Conservation (phyloP, 1,140 invertebrate genomes). For the Drosophila rhopaloa region DNA sequence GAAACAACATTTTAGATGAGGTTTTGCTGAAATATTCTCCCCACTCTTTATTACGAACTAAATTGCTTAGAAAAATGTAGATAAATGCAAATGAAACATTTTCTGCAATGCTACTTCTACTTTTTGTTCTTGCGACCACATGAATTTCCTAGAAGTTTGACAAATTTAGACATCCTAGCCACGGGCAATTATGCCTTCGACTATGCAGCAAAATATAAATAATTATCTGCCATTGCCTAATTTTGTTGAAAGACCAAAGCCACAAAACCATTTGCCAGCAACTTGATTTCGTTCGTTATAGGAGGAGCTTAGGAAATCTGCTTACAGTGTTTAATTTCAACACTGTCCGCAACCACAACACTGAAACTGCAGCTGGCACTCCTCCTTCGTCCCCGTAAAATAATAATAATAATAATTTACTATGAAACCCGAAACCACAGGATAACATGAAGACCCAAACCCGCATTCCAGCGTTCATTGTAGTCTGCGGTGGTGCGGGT, state of each 20-base stretch:
- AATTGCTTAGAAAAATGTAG: constrained; percentile 14
- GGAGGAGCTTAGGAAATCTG: constrained; percentile 49
- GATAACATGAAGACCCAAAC: constrained; percentile 41
- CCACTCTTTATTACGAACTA: constrained; percentile 2
- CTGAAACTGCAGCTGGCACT: constrained; percentile 61
- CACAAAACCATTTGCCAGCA: constrained; percentile 61
- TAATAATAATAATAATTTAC: constrained; percentile 81
- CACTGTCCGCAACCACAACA: constrained; percentile 64
- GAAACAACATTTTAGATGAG: constrained; percentile 22
- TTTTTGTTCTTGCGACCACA: not conserved
- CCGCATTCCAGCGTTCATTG: constrained; percentile 31
- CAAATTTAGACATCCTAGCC: constrained; percentile 37
- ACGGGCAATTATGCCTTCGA: constrained; percentile 43
- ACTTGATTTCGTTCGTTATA: constrained; percentile 45
- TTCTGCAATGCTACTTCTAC: not conserved
- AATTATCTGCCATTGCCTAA: constrained; percentile 67
- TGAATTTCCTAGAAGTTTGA: constrained; percentile 19
- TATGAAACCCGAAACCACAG: constrained; percentile 67
- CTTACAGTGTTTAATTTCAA: constrained; percentile 69
- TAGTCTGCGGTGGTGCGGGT: constrained; percentile 26
- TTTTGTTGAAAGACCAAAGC: constrained; percentile 46
- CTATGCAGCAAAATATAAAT: constrained; percentile 52
- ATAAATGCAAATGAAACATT: constrained; percentile 31
- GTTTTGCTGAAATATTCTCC: constrained; percentile 6
- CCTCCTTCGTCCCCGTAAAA: constrained; percentile 18